A percentile compares a stretch with the other conserved stretches of the same genome.
phyloP scores from a whole-genome alignment of 2,113 vertebrate species.

The Lamprotornis superbus region DNA sequence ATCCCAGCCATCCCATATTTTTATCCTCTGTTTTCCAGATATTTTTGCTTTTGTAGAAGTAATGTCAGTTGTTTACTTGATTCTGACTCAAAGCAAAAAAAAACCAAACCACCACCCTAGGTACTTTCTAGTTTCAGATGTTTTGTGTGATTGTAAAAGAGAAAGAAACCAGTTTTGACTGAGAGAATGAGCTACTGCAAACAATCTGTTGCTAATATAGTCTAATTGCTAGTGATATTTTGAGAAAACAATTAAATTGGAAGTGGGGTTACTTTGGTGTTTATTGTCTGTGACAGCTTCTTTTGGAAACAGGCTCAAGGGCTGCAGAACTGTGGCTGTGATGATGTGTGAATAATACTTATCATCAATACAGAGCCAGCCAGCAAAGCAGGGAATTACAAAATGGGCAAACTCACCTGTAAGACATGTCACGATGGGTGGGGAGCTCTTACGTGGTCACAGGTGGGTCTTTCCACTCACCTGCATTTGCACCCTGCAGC shows the following conservation, averaged over 20 bases:
- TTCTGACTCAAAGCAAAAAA: not conserved
- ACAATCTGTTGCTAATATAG: conserved; percentile 64
- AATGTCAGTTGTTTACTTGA: conserved; percentile 1
- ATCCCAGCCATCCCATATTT: not conserved
- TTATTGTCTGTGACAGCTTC: conserved; percentile 59
- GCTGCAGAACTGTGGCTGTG: not conserved
- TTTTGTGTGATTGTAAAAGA: conserved; percentile 29
- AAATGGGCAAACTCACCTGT: not conserved
- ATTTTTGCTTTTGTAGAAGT: not conserved
- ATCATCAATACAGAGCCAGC: not conserved
- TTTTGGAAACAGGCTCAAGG: conserved; percentile 52
- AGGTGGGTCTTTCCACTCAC: not conserved
- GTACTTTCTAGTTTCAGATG: conserved; percentile 51
- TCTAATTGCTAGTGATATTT: conserved; percentile 69
- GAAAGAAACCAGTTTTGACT: conserved; percentile 47
- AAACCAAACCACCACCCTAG: not conserved
- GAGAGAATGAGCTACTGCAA: conserved; percentile 49
- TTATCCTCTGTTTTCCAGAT: not conserved
- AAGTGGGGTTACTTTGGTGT: conserved; percentile 67
- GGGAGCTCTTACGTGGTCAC: fast-evolving
- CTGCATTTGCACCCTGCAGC: not conserved
- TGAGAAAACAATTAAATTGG: conserved; percentile 62
- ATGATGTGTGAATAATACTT: conserved; percentile 43
- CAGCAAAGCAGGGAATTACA: not conserved
- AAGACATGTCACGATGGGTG: not conserved